phyloP scores from a whole-genome alignment of 1,140 invertebrate genomes.

The Colletes latitarsis region DNA sequence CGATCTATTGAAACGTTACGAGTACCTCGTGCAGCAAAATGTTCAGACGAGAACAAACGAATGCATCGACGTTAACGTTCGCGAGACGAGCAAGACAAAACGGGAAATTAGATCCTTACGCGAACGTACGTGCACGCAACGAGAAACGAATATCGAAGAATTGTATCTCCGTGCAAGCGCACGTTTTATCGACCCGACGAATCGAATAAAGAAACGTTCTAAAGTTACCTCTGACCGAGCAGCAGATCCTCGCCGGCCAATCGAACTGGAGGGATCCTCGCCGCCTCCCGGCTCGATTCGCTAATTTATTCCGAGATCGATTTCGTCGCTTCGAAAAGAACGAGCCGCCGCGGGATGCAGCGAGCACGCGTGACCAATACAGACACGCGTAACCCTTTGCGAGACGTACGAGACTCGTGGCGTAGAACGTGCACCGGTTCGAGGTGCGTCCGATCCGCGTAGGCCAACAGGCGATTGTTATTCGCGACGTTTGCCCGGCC shows the following conservation, averaged over 20 bases:
- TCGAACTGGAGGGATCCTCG: constrained; percentile 12
- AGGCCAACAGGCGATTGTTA: not conserved
- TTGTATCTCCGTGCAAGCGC: constrained; percentile 16
- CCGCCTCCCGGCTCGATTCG: constrained; percentile 6
- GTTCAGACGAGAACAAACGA: not conserved
- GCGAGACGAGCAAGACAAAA: not conserved
- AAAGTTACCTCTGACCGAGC: constrained; percentile 42
- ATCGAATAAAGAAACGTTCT: constrained; percentile 35
- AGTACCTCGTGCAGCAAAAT: not conserved
- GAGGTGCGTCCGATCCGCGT: not conserved
- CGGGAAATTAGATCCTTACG: not conserved
- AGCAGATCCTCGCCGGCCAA: constrained; percentile 26
- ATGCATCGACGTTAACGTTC: not conserved
- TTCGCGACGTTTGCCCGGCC: constrained; percentile 28
- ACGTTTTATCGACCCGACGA: constrained; percentile 13
- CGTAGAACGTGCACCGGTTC: constrained; percentile 12
- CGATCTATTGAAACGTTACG: not conserved
- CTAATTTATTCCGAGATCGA: constrained; percentile 10
- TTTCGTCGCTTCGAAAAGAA: constrained; percentile 1
- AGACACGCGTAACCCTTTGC: not conserved
- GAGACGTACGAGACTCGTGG: not conserved
- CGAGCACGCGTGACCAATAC: constrained; percentile 5
- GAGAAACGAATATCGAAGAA: not conserved
- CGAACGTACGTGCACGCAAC: not conserved
- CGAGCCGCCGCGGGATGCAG: not conserved